Evolutionary conservation across 1,140 invertebrate genomes (phyloP), one percentile per base, ranked within the genome.

Genomic region (Formica selysi): DNA sequence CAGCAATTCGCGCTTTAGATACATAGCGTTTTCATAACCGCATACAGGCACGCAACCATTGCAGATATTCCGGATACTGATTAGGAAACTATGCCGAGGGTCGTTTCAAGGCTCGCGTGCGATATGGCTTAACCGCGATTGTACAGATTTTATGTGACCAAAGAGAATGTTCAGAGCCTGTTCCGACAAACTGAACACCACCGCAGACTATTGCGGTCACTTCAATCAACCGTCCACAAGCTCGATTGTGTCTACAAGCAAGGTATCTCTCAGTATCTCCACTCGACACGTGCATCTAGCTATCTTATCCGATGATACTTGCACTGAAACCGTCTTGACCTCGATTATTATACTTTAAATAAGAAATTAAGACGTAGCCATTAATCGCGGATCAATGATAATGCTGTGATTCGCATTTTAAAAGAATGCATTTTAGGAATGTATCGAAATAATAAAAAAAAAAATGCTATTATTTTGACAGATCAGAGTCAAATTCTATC

Each of bases 131-230:
- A 80, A 51, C 73, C 76, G 44, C 68, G 62, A 89, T 88, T 80
- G 71, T 74, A 74, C 61, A 48, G 74, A 89, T 87, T 89, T 89
- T 85, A 89, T 68, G 68, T 44, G 62, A 79, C 67, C 71, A 26
- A 79, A 41, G 54, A 78, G 87, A 86, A 87, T 59, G 78, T 73
- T 74, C 85, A 78, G 78, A 76, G 79, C 65, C 59, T 76, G 79
- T 78, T 44, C 64, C 85, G 85, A 80, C 62, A 73, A 83, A 81
- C 22, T 68, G 85, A 87, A 90, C 88, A 89, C 54, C 48, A 36
- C 85, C 85, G 44, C 88, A 73, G 78, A 89, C 70, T 88, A 90
- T 90, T 89, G 73, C 79, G 89, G 88, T 89, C 89, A 84, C 83
- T 89, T 89, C 85, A 85, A 89, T 90, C 89, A 79, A 44, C 85